These are phyloP conservation scores for Pelmatolapia mariae DNA, from an alignment of 2,113 vertebrate species.

Conservation along the genomic window DNA sequence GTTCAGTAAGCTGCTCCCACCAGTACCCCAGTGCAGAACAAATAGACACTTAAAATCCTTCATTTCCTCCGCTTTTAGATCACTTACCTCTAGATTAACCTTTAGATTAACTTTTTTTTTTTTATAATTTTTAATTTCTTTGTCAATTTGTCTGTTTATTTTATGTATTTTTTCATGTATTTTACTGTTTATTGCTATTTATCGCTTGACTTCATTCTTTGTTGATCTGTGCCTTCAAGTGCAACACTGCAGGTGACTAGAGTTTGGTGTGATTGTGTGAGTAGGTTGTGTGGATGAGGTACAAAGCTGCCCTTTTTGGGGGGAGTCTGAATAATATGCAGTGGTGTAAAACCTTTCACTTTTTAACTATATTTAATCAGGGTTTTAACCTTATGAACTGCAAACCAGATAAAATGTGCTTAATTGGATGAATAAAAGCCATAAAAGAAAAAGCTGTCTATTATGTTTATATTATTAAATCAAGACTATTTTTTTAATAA, in stretches of 20 bases:
- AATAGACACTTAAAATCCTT: neutral
- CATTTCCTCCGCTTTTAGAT: neutral
- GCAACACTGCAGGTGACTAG: neutral
- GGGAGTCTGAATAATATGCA: neutral
- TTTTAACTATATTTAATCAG: neutral
- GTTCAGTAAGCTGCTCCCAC: neutral
- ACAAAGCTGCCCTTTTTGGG: neutral
- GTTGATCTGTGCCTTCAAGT: neutral
- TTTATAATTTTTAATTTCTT: neutral
- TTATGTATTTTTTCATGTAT: neutral
- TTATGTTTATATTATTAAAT: neutral
- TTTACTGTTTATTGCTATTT: neutral
- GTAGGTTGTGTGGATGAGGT: neutral
- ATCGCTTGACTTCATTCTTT: neutral
- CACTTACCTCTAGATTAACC: neutral
- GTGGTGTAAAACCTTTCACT: neutral
- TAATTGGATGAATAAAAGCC: neutral
- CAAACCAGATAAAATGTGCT: neutral
- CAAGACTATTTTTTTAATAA: neutral
- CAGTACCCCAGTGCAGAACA: neutral
- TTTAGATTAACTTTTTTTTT: neutral
- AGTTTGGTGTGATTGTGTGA: neutral
- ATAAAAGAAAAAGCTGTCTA: neutral
- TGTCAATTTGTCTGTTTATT: neutral
- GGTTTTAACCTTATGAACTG: neutral